A percentile compares a stretch with the other conserved stretches of the same genome.
phyloP scores from a whole-genome alignment of 2,888 invertebrate genomes.

The Xylocampa areola region DNA sequence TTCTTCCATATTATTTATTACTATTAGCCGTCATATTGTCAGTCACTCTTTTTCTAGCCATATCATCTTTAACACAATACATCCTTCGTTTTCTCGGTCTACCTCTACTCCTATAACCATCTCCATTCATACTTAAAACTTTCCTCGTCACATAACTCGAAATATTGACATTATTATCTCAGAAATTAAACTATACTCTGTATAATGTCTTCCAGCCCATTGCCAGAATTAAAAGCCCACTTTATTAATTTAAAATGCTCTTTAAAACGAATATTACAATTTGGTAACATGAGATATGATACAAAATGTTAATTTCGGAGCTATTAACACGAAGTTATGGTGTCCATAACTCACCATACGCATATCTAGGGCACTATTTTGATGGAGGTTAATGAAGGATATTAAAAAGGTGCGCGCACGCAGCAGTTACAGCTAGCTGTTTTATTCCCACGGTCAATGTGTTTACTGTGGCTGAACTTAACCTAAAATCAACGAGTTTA shows the following conservation, averaged over 20 bases:
- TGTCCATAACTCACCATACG: slow-evolving; percentile 41
- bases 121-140: too few species aligned
- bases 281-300: slow-evolving; percentile 1
- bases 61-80: too few species aligned
- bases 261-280: neutral
- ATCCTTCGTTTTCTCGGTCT: too few species aligned
- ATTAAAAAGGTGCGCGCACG: slow-evolving; percentile 47
- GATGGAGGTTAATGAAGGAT: slow-evolving; percentile 57
- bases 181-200: too few species aligned
- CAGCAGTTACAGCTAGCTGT: slow-evolving; percentile 12
- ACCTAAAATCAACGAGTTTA: slow-evolving; percentile 5
- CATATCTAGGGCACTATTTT: slow-evolving; percentile 37
- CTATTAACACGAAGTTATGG: slow-evolving; percentile 45
- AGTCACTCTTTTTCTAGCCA: too few species aligned
- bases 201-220: neutral
- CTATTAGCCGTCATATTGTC: too few species aligned
- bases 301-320: slow-evolving; percentile 32
- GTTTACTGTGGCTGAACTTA: slow-evolving; percentile 20
- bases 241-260: slow-evolving; percentile 2
- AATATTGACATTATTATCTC: too few species aligned
- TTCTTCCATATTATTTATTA: too few species aligned
- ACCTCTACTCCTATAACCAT: too few species aligned
- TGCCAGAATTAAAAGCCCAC: neutral
- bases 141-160: too few species aligned
- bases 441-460: slow-evolving; percentile 26